Evolutionary conservation across 2,888 invertebrate genomes (phyloP).

Genomic region (Tipula unca): DNA sequence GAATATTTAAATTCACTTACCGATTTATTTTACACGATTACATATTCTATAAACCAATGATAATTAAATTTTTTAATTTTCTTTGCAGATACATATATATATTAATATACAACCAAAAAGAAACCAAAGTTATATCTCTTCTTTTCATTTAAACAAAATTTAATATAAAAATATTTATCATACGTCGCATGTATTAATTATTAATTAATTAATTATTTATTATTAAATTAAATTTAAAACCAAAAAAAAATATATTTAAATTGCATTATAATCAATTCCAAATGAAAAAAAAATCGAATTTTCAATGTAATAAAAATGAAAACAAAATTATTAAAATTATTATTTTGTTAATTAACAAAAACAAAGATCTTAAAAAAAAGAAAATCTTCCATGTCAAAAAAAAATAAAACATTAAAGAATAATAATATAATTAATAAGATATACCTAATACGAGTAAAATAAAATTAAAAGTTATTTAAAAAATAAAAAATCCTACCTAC

Average conservation of each 20-base stretch:
- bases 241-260: background rate
- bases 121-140: background rate
- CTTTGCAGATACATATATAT: background rate
- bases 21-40: too few relatives aligned
- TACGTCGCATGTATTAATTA: constrained; percentile 1
- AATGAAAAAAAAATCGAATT: background rate
- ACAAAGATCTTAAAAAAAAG: background rate
- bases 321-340: background rate
- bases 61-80: background rate
- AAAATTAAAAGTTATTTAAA: background rate
- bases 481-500: background rate
- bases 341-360: background rate
- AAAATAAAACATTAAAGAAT: background rate
- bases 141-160: background rate
- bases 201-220: constrained; percentile 2
- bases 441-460: background rate
- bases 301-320: background rate
- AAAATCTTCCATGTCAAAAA: background rate
- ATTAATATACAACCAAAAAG: background rate
- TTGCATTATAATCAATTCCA: background rate
- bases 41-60: background rate
- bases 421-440: background rate
- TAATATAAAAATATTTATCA: constrained; percentile 1
- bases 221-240: background rate
- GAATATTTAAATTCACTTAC: too few relatives aligned